Evolutionary conservation across 2,797 vertebrate genomes (phyloP), one percentile per base, ranked within the genome.

Genomic region (Ambastaia sidthimunki): DNA sequence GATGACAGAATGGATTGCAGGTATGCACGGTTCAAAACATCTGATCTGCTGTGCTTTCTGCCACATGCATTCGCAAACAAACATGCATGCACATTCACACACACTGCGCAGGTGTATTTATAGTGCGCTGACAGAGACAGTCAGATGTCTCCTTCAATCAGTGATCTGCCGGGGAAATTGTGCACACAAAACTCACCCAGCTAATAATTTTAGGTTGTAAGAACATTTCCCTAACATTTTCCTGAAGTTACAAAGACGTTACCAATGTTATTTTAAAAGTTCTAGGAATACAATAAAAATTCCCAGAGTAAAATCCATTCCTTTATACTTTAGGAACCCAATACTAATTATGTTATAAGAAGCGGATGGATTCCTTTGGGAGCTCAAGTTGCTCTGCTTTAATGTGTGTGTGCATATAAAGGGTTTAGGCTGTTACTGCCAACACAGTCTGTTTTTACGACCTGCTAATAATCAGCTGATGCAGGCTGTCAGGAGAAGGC

Each of bases 141-240:
- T 93, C 90, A 90, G 91, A 93, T 92, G 93, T 93, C 90, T 93
- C 91, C 92, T 93, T 93, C 88, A 83, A 90, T 90, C 90, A 91
- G 75, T 83, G 81, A 65, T 92, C 91, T 93, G 89, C 80, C 85
- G 86, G 88, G 88, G 88, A 88, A 91, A 88, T 54, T 78, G 80
- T 37, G 52, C 70, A 65, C 68, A 55, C 7, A 55, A 41, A 76
- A 37, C 79, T 82, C 54, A 50, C 41, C 41, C 41, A 44, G 41
- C 60, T 50, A 71, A 72, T n/a, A 52, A 83, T 9, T 44, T 44
- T 44, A 44, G 41, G 41, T 10, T 10, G 41, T 11, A 44, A 11
- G 41, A 44, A 44, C 41, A 10, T 44, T 44, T 44, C 41, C 41
- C 9, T 44, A 44, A 44, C 10, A 11, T 44, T 44, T 11, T 10